Percentiles rank a stretch among this genome's conserved stretches.
Evolutionary conservation across 2,888 invertebrate species (phyloP).

Genomic region (Chrysolina americana): DNA sequence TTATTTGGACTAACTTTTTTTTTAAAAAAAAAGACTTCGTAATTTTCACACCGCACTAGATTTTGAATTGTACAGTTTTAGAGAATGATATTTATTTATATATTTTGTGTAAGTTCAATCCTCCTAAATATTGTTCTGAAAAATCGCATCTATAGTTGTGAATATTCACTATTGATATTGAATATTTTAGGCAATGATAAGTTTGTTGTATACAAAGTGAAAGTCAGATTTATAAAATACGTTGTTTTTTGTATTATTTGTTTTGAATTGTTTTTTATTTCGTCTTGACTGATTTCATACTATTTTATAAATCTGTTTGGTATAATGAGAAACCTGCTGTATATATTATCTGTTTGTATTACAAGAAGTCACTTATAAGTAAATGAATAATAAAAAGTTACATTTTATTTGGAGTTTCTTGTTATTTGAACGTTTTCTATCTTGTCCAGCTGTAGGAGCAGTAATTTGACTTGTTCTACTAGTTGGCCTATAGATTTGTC

Average conservation of each 20-base stretch:
- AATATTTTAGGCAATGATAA: slow-evolving; percentile 39
- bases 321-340: slow-evolving; percentile 53
- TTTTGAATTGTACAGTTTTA: background rate
- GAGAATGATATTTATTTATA: too few relatives aligned
- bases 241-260: slow-evolving; percentile 48
- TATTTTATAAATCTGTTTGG: slow-evolving; percentile 58
- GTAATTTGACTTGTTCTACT: slow-evolving; percentile 54
- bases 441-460: slow-evolving; percentile 59
- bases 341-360: slow-evolving; percentile 60
- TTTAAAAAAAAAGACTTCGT: background rate
- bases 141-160: slow-evolving; percentile 32
- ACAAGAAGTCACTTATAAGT: slow-evolving; percentile 49
- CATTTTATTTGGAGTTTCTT: slow-evolving; percentile 38
- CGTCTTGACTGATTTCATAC: slow-evolving; percentile 58
- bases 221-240: slow-evolving; percentile 57
- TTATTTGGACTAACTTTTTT: too few relatives aligned
- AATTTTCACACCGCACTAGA: slow-evolving; percentile 2
- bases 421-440: slow-evolving; percentile 49
- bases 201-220: slow-evolving; percentile 36
- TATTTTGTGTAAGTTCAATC: too few relatives aligned
- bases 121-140: slow-evolving; percentile 17
- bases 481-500: slow-evolving; percentile 57
- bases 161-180: slow-evolving; percentile 44
- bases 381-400: slow-evolving; percentile 50
- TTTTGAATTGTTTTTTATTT: slow-evolving; percentile 45